Base-by-base conservation (phyloP, 2,797 vertebrate species). In the Phrynocephalus forsythii region DNA sequence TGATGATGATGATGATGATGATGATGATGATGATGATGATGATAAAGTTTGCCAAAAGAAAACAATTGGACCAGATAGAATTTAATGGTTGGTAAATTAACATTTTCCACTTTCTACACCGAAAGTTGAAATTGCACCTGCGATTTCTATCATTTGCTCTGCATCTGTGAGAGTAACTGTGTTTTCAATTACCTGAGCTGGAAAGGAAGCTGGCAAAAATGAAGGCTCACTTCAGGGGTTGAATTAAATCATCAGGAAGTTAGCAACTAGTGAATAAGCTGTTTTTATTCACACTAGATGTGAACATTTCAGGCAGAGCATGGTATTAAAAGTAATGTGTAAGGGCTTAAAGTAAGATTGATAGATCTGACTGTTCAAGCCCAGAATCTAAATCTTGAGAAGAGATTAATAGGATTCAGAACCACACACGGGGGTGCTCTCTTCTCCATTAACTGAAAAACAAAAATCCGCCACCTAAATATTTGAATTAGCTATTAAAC, bases 41-140 rank as follows among this genome's bases (percentile, higher is more conserved):
- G 2, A 33, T 33, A 33, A 33, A 80, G 56, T 38, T 66, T 63
- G 56, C 10, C 33, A 30, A 22, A 33, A 38, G 20, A 66, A 10
- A 26, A 81, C 5, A 79, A 6, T 90, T 82, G 87, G 93, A 85
- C 83, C 86, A 94, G 88, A 92, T 87, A 91, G 89, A 91, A 91
- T 82, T 88, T 82, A 82, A 76, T 91, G 88, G 75, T 90, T 83
- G 28, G 83, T 79, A 92, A 86, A 84, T 89, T 87, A 86, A 71
- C n/a, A 30, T 28, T 79, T 91, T 82, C 88, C 88, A 66, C 77
- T 90, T 52, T 85, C 88, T 0, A 0, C 85, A 83, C 68, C 89
- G 93, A 92, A 90, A 92, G 6, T 69, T 33, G 82, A 90, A 87
- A 76, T 69, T 78, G 82, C 90, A 89, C n/a, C 88, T 93, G 87